Conservation (phyloP, 2,113 vertebrate genomes). For the Paradisaea rubra region DNA sequence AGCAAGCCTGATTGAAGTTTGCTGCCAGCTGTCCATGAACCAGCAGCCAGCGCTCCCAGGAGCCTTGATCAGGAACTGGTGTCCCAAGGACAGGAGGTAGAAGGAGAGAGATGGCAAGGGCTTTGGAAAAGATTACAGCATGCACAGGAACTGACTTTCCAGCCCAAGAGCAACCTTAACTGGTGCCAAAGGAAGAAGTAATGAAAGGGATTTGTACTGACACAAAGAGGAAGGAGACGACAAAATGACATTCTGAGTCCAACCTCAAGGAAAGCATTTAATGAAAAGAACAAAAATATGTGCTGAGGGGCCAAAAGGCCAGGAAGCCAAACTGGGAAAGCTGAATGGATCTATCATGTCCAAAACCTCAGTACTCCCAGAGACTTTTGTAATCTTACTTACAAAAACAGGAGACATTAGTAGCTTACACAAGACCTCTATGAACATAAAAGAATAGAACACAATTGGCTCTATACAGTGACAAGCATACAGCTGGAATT, state of each 20-base stretch:
- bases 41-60: not conserved
- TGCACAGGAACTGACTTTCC: constrained; percentile 3
- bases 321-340: not conserved
- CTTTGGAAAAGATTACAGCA: constrained; percentile 28
- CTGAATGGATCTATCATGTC: not conserved
- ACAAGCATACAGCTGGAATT: not conserved
- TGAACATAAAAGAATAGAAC: not conserved
- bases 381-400: not conserved
- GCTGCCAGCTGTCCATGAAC: not conserved
- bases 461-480: not conserved
- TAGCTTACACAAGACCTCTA: not conserved
- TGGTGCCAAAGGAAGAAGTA: constrained; percentile 29
- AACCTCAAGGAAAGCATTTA: not conserved
- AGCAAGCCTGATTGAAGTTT: not conserved
- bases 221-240: not conserved
- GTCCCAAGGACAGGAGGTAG: not conserved
- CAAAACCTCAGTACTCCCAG: not conserved
- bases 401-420: not conserved
- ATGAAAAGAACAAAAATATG: not conserved
- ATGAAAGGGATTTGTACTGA: not conserved
- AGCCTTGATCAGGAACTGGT: not conserved
- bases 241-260: not conserved
- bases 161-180: not conserved
- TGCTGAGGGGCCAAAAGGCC: not conserved
- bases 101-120: not conserved